Percentiles rank a stretch among this genome's conserved stretches.
Evolutionary conservation across 2,888 invertebrate genomes (phyloP).

Genomic region (Tiliacea aurago): DNA sequence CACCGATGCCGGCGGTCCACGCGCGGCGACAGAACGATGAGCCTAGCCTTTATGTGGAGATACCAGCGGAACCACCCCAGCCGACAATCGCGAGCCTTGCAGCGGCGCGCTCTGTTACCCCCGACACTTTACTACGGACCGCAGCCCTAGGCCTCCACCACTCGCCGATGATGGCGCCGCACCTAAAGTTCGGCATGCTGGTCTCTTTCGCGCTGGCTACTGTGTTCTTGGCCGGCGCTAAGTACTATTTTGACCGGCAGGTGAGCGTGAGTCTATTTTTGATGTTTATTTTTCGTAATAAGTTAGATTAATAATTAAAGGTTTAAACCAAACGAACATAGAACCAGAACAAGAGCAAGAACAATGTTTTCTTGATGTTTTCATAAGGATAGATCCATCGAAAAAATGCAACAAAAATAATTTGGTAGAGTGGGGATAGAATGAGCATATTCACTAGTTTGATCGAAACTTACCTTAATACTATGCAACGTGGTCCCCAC

Average conservation of each 20-base stretch:
- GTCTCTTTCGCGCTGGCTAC: slow-evolving; percentile 93
- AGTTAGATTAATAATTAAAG: neutral
- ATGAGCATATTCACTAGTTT: neutral
- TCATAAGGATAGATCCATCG: neutral
- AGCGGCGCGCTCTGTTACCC: slow-evolving; percentile 86
- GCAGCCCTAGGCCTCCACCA: slow-evolving; percentile 86
- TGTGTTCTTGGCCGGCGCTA: slow-evolving; percentile 93
- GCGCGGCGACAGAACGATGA: slow-evolving; percentile 82
- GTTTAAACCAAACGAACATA: neutral
- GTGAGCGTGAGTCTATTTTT: slow-evolving; percentile 74
- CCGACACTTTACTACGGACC: slow-evolving; percentile 85
- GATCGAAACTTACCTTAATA: too few species aligned
- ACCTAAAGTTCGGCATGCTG: slow-evolving; percentile 93
- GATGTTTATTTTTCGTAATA: slow-evolving; percentile 14
- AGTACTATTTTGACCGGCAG: slow-evolving; percentile 93
- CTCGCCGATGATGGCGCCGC: slow-evolving; percentile 89
- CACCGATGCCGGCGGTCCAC: slow-evolving; percentile 81
- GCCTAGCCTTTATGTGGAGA: slow-evolving; percentile 86
- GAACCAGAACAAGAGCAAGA: neutral
- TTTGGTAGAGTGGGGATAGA: neutral
- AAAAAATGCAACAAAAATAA: neutral
- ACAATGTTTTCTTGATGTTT: neutral
- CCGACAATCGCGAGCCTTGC: slow-evolving; percentile 87
- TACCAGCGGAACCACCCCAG: slow-evolving; percentile 81
- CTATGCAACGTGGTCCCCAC: neutral